phyloP scores from a whole-genome alignment of 23 tunicate species.

The Botrylloides violaceus region DNA sequence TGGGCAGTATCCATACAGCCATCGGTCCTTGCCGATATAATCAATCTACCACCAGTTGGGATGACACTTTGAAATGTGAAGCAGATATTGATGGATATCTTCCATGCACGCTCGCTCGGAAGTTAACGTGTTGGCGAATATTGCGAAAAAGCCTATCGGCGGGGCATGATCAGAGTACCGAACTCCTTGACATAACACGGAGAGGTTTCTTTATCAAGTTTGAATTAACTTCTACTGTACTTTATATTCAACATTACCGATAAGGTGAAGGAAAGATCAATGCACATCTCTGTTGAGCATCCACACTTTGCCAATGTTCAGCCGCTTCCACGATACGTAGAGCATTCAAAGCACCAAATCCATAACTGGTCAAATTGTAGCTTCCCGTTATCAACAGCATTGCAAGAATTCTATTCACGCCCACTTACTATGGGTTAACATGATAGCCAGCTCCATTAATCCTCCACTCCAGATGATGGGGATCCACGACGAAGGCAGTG shows the following conservation, averaged over 20 bases:
- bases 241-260: too few relatives aligned
- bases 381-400: too few relatives aligned
- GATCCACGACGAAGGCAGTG: slow-evolving; percentile 23
- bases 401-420: too few relatives aligned
- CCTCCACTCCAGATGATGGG: slow-evolving; percentile 3
- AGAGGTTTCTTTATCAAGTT: too few relatives aligned
- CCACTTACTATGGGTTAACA: slow-evolving; percentile 17
- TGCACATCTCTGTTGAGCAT: neutral
- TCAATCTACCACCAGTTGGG: neutral
- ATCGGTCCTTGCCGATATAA: neutral
- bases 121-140: too few relatives aligned
- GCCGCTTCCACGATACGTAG: slow-evolving; percentile 5
- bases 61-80: slow-evolving; percentile 7
- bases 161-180: too few relatives aligned
- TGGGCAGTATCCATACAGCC: neutral
- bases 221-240: too few relatives aligned
- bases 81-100: too few relatives aligned
- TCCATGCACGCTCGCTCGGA: too few relatives aligned
- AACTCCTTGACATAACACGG: too few relatives aligned
- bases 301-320: slow-evolving; percentile 12
- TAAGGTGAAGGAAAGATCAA: neutral
- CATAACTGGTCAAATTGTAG: slow-evolving; percentile 14
- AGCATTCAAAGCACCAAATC: slow-evolving; percentile 26
- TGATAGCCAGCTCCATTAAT: slow-evolving; percentile 25
- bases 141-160: too few relatives aligned